Evolutionary conservation across 2,888 invertebrate genomes (phyloP).

Genomic region (Leucophenga maculata): DNA sequence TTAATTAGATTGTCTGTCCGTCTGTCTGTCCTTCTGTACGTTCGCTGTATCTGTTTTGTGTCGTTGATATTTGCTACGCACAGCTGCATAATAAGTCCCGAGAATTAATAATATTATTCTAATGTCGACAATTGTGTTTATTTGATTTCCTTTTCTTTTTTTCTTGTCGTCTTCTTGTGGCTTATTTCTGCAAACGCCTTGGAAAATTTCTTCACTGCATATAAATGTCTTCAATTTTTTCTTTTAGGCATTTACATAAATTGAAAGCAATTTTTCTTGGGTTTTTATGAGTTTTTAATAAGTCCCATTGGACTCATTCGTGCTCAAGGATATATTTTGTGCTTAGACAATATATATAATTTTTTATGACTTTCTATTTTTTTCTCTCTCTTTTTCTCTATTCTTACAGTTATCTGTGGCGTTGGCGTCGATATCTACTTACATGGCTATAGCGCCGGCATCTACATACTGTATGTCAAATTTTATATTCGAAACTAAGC

Average conservation of each 20-base stretch:
- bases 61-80: constrained; percentile 35
- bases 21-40: constrained; percentile 38
- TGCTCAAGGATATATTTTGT: constrained; percentile 17
- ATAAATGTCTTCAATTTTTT: neutral
- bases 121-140: constrained; percentile 4
- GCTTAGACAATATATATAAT: neutral
- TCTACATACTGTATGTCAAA: constrained; percentile 77
- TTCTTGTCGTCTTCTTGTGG: no score
- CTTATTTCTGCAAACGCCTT: no score
- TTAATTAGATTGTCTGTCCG: constrained; percentile 60
- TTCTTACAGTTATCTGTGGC: constrained; percentile 76
- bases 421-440: constrained; percentile 78
- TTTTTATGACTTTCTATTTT: constrained; percentile 10
- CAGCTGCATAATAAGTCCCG: neutral
- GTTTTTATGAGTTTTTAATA: constrained; percentile 6
- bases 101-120: constrained; percentile 3
- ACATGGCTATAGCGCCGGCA: constrained; percentile 76
- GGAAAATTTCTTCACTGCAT: neutral
- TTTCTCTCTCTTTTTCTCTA: neutral
- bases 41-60: constrained; percentile 13
- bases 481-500: constrained; percentile 6
- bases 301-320: neutral
- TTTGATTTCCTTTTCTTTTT: no score
- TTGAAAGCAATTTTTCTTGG: neutral
- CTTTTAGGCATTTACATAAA: neutral